A percentile compares a stretch with the other conserved stretches of the same genome.
These are phyloP conservation scores for Antrozous pallidus DNA, from an alignment of 2,797 vertebrate species.

Conservation along the genomic window DNA sequence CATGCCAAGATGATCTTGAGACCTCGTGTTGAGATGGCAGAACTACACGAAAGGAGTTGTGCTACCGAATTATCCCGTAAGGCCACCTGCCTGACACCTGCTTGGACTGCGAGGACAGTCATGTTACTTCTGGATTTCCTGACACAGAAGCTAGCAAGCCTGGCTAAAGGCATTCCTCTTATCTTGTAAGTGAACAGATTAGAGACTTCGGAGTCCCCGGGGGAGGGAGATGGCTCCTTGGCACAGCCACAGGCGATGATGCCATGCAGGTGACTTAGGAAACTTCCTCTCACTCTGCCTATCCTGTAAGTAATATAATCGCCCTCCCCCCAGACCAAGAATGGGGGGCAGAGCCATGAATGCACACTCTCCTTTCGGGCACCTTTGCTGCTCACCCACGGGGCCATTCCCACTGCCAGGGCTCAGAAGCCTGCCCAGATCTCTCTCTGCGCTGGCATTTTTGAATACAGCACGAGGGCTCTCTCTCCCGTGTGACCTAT, in stretches of 20 bases:
- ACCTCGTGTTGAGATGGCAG: background rate
- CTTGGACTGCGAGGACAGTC: background rate
- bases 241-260: background rate
- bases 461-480: background rate
- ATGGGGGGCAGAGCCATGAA: background rate
- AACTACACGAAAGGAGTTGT: background rate
- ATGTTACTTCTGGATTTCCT: background rate
- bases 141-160: background rate
- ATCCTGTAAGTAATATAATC: background rate
- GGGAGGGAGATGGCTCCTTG: background rate
- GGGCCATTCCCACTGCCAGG: background rate
- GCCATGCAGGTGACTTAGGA: background rate
- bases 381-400: background rate
- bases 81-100: background rate
- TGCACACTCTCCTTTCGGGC: background rate
- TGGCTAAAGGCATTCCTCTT: background rate
- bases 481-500: background rate
- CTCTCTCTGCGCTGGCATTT: background rate
- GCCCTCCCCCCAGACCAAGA: background rate
- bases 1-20: background rate
- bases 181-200: background rate
- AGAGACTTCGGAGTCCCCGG: background rate
- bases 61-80: background rate
- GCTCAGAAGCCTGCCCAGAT: background rate
- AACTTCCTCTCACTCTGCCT: background rate